Conservation (phyloP, 2,888 invertebrate species). For the Epinotia demarniana region DNA sequence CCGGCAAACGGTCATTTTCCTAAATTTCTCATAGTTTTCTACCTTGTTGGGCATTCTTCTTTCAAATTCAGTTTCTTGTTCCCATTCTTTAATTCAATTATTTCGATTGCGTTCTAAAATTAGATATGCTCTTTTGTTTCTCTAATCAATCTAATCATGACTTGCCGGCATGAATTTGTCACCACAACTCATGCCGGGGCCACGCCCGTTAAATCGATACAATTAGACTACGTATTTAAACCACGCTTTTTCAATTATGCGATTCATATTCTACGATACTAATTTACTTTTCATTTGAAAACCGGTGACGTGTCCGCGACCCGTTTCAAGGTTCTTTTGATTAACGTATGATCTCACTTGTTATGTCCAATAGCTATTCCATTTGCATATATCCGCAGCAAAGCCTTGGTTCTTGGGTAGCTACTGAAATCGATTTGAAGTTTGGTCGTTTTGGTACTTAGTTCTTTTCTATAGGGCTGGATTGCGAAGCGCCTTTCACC, state of each 20-base stretch:
- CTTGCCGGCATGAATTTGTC: conserved; percentile 35
- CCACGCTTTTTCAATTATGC: not conserved
- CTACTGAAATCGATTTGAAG: conserved; percentile 15
- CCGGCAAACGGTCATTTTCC: conserved; percentile 24
- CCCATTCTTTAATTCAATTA: conserved; percentile 25
- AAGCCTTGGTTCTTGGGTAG: conserved; percentile 1
- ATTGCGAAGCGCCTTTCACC: conserved; percentile 51
- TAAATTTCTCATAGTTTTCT: not conserved
- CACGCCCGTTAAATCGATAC: conserved; percentile 48
- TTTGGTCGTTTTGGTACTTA: not conserved
- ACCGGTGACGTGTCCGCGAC: conserved; percentile 57
- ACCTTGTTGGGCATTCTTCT: conserved; percentile 23
- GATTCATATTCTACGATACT: not conserved
- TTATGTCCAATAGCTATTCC: conserved; percentile 32
- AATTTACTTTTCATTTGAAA: conserved; percentile 5
- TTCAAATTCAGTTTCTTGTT: conserved; percentile 1
- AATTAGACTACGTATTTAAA: conserved; percentile 10
- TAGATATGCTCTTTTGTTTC: conserved; percentile 48
- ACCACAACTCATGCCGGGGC: conserved; percentile 57
- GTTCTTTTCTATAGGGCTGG: not conserved
- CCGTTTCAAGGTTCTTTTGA: conserved; percentile 55
- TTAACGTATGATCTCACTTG: conserved; percentile 63
- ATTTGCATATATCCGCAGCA: conserved; percentile 29
- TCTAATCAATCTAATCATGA: conserved; percentile 42
- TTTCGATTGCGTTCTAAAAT: conserved; percentile 41